phyloP scores from a whole-genome alignment of 1,140 invertebrate genomes.

The Cheumatopsyche charites region DNA sequence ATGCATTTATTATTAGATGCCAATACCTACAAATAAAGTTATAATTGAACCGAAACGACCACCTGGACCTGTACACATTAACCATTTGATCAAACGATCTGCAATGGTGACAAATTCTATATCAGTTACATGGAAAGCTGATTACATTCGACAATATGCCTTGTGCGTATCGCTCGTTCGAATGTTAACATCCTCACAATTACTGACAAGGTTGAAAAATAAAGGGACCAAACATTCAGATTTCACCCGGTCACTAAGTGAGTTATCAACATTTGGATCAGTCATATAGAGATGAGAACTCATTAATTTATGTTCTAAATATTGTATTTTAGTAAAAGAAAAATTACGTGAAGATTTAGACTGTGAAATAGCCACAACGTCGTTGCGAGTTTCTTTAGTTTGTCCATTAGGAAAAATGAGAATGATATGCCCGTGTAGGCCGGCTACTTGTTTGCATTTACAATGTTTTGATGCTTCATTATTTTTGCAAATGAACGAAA shows the following conservation, averaged over 20 bases:
- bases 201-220: conserved; percentile 76
- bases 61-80: conserved; percentile 90
- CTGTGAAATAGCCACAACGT: conserved; percentile 89
- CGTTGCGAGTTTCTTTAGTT: conserved; percentile 81
- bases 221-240: conserved; percentile 82
- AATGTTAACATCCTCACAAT: conserved; percentile 76
- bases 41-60: conserved; percentile 92
- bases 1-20: conserved; percentile 69
- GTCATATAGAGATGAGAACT: conserved; percentile 17
- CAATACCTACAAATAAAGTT: conserved; percentile 92
- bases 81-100: conserved; percentile 79
- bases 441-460: conserved; percentile 86
- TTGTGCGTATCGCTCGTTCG: conserved; percentile 80
- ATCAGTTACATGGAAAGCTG: conserved; percentile 78
- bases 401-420: conserved; percentile 90
- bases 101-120: conserved; percentile 80
- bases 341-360: conserved; percentile 87
- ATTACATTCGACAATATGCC: conserved; percentile 78
- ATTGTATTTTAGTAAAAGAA: conserved; percentile 81
- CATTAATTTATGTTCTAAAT: too few species aligned
- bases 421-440: conserved; percentile 82
- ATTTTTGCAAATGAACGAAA: conserved; percentile 95
- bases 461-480: conserved; percentile 94
- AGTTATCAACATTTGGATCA: conserved; percentile 53
- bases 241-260: conserved; percentile 82